A percentile compares a stretch with the other conserved stretches of the same genome.
phyloP scores from a whole-genome alignment of 1,140 invertebrate genomes.

The Heterodera carotae region DNA sequence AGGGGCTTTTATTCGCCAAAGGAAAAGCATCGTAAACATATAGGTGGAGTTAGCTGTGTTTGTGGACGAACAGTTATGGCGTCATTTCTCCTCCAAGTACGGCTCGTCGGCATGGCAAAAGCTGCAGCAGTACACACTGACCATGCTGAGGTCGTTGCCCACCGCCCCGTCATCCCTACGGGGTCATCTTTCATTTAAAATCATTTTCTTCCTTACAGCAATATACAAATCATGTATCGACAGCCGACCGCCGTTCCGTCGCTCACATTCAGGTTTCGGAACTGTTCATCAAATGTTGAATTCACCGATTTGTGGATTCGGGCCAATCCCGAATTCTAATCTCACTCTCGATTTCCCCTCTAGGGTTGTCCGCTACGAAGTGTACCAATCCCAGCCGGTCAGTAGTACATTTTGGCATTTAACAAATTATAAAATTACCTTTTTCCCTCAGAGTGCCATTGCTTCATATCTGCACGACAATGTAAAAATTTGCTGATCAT shows the following conservation, averaged over 20 bases:
- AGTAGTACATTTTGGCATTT: not conserved
- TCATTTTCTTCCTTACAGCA: slow-evolving; percentile 49
- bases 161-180: too few relatives aligned
- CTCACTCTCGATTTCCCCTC: slow-evolving; percentile 5
- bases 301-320: too few relatives aligned
- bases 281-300: not conserved
- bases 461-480: slow-evolving; percentile 61
- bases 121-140: slow-evolving; percentile 48
- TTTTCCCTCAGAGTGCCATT: slow-evolving; percentile 50
- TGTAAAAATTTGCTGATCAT: not conserved
- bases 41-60: slow-evolving; percentile 64
- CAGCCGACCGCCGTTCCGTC: slow-evolving; percentile 61
- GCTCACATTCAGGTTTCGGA: slow-evolving; percentile 48
- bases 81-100: slow-evolving; percentile 62
- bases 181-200: too few relatives aligned
- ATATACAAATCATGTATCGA: slow-evolving; percentile 66
- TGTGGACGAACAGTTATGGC: slow-evolving; percentile 62
- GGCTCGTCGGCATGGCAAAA: slow-evolving; percentile 57
- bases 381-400: slow-evolving; percentile 59
- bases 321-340: too few relatives aligned
- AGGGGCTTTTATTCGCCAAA: not conserved
- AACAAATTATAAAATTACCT: not conserved
- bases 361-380: slow-evolving; percentile 61
- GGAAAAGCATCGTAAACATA: not conserved
- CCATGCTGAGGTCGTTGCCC: slow-evolving; percentile 34